Evolutionary conservation across 2,797 vertebrate genomes (phyloP).

Genomic region (Parauchenoglanis ngamensis): DNA sequence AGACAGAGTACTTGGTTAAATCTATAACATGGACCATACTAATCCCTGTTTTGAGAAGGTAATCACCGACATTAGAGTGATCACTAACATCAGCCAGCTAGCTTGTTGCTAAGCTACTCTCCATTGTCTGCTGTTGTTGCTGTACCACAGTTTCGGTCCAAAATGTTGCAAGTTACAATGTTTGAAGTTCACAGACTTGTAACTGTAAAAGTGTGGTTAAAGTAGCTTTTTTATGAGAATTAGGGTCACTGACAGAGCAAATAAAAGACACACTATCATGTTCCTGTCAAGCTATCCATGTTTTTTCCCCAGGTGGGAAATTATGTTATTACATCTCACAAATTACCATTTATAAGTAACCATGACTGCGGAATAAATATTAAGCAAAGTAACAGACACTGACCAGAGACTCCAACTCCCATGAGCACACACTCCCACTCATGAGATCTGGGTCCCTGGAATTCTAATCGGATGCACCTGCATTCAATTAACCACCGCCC

Average conservation of each 20-base stretch:
- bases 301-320: not conserved
- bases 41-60: not conserved
- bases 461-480: no score
- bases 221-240: not conserved
- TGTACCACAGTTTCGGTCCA: not conserved
- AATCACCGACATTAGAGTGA: not conserved
- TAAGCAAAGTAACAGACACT: not conserved
- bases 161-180: not conserved
- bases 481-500: no score
- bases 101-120: not conserved
- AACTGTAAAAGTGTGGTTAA: not conserved
- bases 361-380: not conserved
- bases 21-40: not conserved
- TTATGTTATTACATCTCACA: not conserved
- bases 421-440: no score
- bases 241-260: not conserved
- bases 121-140: not conserved
- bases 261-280: not conserved
- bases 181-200: not conserved
- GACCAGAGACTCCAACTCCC: no score
- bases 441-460: no score
- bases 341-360: not conserved
- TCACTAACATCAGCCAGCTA: not conserved
- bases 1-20: not conserved
- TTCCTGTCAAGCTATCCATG: not conserved